phyloP scores from a whole-genome alignment of 2,888 invertebrate species.

The Metacarcinus magister region DNA sequence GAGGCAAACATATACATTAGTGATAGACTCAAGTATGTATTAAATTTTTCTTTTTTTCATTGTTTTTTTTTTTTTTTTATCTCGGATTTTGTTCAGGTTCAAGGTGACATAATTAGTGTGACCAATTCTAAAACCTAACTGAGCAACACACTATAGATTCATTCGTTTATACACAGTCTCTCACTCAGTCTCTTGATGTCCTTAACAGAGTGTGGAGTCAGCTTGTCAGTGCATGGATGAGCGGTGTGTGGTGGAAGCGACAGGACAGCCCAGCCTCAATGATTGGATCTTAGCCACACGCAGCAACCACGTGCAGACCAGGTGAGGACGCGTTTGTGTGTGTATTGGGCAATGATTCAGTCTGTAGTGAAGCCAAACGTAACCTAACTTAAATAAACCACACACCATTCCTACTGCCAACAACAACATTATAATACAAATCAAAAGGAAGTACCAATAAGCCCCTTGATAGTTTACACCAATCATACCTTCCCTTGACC shows the following conservation, averaged over 20 bases:
- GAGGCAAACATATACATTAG: neutral
- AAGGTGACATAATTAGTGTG: no score
- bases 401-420: no score
- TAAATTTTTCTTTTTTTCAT: neutral
- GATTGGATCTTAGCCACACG: conserved; percentile 84
- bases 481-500: neutral
- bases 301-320: conserved; percentile 83
- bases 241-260: conserved; percentile 70
- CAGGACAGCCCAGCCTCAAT: conserved; percentile 60
- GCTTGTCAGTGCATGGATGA: conserved; percentile 47
- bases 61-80: neutral
- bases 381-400: no score
- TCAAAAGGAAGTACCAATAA: neutral
- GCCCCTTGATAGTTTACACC: neutral
- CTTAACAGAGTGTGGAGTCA: conserved; percentile 13
- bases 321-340: conserved; percentile 80
- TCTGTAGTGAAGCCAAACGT: no score
- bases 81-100: neutral
- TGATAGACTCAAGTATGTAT: neutral
- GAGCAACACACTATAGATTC: neutral
- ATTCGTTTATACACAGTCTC: neutral
- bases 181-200: neutral
- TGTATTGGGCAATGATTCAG: neutral
- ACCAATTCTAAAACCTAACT: no score
- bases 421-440: neutral